Conservation (phyloP, 2,113 vertebrate species). For the Dipodomys merriami region DNA sequence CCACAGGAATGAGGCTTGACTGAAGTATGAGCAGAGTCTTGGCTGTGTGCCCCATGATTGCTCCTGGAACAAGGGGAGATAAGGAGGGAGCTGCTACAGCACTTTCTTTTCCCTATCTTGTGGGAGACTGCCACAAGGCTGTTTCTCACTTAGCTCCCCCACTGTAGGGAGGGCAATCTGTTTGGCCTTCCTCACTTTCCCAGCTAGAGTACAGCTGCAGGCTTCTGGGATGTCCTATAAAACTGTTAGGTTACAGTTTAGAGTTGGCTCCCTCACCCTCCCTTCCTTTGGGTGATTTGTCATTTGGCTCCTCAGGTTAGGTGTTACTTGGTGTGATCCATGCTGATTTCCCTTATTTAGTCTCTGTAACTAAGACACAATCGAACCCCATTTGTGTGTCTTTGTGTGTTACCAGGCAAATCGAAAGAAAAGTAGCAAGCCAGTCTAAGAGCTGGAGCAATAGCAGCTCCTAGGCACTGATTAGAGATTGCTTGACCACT, state of each 20-base stretch:
- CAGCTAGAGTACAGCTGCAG: background rate
- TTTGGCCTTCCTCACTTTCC: background rate
- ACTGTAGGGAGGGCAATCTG: background rate
- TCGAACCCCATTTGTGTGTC: background rate
- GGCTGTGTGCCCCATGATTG: slow-evolving; percentile 57
- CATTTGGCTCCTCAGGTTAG: background rate
- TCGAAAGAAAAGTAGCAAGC: background rate
- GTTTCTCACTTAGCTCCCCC: slow-evolving; percentile 38
- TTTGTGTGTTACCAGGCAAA: background rate
- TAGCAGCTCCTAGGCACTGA: background rate
- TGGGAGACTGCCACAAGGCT: slow-evolving; percentile 46
- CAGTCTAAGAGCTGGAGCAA: background rate
- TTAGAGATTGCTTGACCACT: background rate
- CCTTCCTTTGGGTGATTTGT: background rate
- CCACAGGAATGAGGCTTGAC: slow-evolving; percentile 49
- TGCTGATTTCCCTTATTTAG: background rate
- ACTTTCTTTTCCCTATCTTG: slow-evolving; percentile 37
- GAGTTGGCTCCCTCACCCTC: background rate
- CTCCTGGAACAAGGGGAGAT: slow-evolving; percentile 49
- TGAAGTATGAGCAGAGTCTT: slow-evolving; percentile 21
- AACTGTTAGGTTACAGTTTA: background rate
- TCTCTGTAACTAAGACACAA: background rate
- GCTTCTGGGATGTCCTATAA: background rate
- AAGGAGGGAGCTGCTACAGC: slow-evolving; percentile 30
- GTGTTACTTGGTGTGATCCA: background rate